Percentiles rank a stretch among this genome's conserved stretches.
Evolutionary conservation across 2,888 invertebrate genomes (phyloP).

Genomic region (Ceriagrion tenellum): DNA sequence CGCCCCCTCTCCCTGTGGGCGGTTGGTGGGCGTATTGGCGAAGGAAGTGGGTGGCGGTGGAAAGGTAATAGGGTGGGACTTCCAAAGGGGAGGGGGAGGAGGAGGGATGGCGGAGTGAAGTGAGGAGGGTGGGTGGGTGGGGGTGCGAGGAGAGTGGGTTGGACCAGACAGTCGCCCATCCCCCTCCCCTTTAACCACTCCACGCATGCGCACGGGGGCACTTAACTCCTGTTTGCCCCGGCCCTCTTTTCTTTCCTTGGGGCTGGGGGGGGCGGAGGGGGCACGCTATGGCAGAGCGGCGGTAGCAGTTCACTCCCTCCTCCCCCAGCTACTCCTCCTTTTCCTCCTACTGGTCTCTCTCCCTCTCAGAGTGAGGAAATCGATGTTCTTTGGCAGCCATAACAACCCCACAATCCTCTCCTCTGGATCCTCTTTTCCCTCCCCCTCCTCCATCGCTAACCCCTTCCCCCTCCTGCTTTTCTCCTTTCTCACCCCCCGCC

Average conservation of each 20-base stretch:
- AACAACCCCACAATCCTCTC: slow-evolving; percentile 70
- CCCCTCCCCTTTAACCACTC: slow-evolving; percentile 59
- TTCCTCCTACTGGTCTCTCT: slow-evolving; percentile 46
- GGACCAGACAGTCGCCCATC: slow-evolving; percentile 34
- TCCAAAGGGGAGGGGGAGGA: neutral
- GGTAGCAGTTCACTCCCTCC: slow-evolving; percentile 56
- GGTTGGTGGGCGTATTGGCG: neutral
- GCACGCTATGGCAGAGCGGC: no score
- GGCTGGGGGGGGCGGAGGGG: no score
- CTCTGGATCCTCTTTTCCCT: slow-evolving; percentile 67
- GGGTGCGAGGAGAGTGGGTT: slow-evolving; percentile 56
- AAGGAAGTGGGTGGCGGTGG: neutral
- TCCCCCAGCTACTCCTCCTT: slow-evolving; percentile 62
- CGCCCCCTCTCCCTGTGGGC: no score
- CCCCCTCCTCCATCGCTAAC: slow-evolving; percentile 41
- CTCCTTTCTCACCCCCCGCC: slow-evolving; percentile 51
- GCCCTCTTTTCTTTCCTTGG: no score
- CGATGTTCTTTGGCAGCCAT: slow-evolving; percentile 72
- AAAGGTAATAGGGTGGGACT: neutral
- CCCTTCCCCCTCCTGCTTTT: slow-evolving; percentile 63
- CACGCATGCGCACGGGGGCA: slow-evolving; percentile 65
- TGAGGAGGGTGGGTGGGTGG: slow-evolving; percentile 28
- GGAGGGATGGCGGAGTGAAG: neutral
- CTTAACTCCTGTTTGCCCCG: no score
- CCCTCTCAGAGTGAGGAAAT: slow-evolving; percentile 70